These are phyloP conservation scores for Apogon talboti DNA, from an alignment of 2,797 vertebrate genomes.

Conservation along the genomic window DNA sequence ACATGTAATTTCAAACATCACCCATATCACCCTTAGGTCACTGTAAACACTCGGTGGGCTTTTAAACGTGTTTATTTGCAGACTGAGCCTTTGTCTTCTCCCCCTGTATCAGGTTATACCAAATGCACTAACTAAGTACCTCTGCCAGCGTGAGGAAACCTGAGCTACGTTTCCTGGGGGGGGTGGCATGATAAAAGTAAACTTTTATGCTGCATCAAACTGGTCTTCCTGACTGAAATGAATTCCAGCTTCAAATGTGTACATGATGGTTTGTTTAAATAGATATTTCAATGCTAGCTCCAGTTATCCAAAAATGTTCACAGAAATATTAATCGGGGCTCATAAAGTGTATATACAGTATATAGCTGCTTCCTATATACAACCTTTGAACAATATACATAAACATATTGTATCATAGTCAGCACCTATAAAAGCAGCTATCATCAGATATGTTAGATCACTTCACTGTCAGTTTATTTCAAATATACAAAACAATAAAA, in stretches of 20 bases:
- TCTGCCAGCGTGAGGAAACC: constrained; percentile 17
- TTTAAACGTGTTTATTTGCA: constrained; percentile 36
- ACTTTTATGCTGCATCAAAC: background rate
- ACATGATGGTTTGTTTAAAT: background rate
- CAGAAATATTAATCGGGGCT: background rate
- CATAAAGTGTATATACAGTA: no score
- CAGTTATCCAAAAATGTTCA: background rate
- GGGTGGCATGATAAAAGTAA: constrained; percentile 10
- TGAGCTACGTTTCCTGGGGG: constrained; percentile 25
- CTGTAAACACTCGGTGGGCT: constrained; percentile 14
- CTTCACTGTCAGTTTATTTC: no score
- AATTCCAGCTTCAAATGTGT: background rate
- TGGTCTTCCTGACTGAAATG: background rate
- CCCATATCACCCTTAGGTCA: background rate
- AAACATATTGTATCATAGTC: no score
- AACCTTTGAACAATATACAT: no score
- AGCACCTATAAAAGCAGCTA: no score
- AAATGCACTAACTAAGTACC: constrained; percentile 9
- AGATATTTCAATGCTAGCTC: background rate
- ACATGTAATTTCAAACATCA: constrained; percentile 18
- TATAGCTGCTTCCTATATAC: no score
- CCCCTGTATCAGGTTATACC: constrained; percentile 22
- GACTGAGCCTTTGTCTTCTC: constrained; percentile 28
- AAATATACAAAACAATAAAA: no score
- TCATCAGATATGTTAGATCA: no score